Evolutionary conservation across 2,797 vertebrate species (phyloP).

Genomic region (Podargus strigoides): DNA sequence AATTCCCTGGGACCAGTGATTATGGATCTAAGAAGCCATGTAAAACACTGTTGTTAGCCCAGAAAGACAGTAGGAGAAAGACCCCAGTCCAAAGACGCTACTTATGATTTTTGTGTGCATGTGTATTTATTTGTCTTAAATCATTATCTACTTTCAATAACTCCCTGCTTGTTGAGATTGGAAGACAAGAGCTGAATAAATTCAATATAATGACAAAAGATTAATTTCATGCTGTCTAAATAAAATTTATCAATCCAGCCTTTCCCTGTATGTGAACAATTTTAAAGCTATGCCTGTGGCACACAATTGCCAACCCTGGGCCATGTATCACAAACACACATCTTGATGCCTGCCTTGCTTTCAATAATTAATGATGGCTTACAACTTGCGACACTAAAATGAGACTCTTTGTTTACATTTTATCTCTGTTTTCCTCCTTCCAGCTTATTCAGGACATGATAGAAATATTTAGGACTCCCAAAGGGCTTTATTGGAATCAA

Average conservation of each 20-base stretch:
- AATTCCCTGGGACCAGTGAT: background rate
- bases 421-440: background rate
- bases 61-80: background rate
- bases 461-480: constrained; percentile 7
- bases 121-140: background rate
- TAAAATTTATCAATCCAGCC: constrained; percentile 15
- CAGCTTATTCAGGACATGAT: background rate
- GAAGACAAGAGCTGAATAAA: constrained; percentile 14
- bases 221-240: constrained; percentile 33
- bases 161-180: background rate
- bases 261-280: constrained; percentile 46
- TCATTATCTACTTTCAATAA: background rate
- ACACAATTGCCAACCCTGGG: background rate
- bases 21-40: background rate
- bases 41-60: background rate
- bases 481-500: background rate
- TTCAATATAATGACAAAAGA: background rate
- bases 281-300: constrained; percentile 16
- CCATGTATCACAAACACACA: background rate
- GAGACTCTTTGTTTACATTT: background rate
- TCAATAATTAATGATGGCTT: background rate
- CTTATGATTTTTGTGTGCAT: background rate
- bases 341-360: background rate
- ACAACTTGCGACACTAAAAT: background rate
- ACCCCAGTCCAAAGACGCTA: background rate